Evolutionary conservation across 2,888 invertebrate species (phyloP).

Genomic region (Aspidiotus destructor): DNA sequence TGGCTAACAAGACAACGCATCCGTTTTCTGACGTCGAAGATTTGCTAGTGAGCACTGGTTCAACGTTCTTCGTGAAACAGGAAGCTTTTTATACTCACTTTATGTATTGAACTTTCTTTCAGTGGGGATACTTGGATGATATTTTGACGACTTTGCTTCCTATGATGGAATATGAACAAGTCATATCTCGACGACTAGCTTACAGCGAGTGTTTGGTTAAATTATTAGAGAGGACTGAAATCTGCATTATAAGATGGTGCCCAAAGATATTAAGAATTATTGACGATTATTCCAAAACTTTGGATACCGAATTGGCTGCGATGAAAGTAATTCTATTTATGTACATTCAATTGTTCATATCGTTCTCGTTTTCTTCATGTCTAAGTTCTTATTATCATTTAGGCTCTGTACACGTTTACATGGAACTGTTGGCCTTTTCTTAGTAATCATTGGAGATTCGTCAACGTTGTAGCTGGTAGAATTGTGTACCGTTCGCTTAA

Average conservation of each 20-base stretch:
- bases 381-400: background rate
- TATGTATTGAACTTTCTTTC: background rate
- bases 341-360: background rate
- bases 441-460: conserved; percentile 6
- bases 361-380: background rate
- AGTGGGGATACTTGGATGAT: conserved; percentile 25
- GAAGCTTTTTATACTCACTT: background rate
- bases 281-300: conserved; percentile 18
- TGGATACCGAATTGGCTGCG: conserved; percentile 14
- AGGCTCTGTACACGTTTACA: conserved; percentile 13
- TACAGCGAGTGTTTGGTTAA: conserved; percentile 7
- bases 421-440: conserved; percentile 15
- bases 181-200: conserved; percentile 5
- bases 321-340: background rate
- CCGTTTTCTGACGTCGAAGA: too few species aligned
- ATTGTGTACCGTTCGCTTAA: conserved; percentile 12
- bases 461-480: conserved; percentile 18
- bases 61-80: too few species aligned
- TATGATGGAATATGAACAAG: conserved; percentile 24
- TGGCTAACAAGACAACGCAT: conserved; percentile 9
- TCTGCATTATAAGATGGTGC: conserved; percentile 7
- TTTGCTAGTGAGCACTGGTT: too few species aligned
- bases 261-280: conserved; percentile 21
- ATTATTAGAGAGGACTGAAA: conserved; percentile 10
- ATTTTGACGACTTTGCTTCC: conserved; percentile 13